Base-by-base conservation (phyloP, 2,113 vertebrate genomes). In the Pao palembangensis region DNA sequence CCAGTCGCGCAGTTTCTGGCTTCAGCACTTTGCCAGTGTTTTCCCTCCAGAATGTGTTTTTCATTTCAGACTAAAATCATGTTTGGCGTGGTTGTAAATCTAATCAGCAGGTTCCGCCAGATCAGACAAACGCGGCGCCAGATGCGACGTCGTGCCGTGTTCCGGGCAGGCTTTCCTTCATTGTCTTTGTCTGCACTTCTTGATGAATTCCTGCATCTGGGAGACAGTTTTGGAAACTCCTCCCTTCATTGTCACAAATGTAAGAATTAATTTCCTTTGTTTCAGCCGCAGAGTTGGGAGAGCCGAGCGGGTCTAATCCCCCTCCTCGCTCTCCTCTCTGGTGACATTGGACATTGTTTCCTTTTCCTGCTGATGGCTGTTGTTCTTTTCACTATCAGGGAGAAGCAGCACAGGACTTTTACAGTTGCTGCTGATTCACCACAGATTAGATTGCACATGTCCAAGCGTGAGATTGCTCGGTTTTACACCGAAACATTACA, bases 391-490 rank as follows among this genome's bases (percentile, higher is more conserved):
- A 77, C 71, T 80, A 85, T 90, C 84, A 51, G 67, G 58, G 51
- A 83, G 43, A 67, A 78, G 64, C 79, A 76, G 83, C 63, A 80
- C 21, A 58, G 66, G 64, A 64, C 59, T 74, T 74, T 81, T 87
- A 78, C 86, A 61, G 82, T 87, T 89, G 73, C 82, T 88, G 88
- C 83, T 88, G 88, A 88, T 85, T 85, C 85, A 75, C 65, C 57
- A 46, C 71, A 78, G 88, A 90, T 89, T 88, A 87, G 64, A 71
- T 55, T 61, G 47, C 47, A 49, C 16, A 64, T 62, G 38, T 69
- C 62, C 11, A 1, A 58, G 69, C 50, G 18, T 58, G 79, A 75
- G 67, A 80, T 83, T 71, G 42, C 61, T 64, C 3, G 8, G 71
- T 78, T 66, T 67, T 71, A 54, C 55, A 48, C 63, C 55, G 57